Percentiles rank a stretch among this genome's conserved stretches.
Evolutionary conservation across 2,797 vertebrate species (phyloP).

Genomic region (Lacerta bilineata): DNA sequence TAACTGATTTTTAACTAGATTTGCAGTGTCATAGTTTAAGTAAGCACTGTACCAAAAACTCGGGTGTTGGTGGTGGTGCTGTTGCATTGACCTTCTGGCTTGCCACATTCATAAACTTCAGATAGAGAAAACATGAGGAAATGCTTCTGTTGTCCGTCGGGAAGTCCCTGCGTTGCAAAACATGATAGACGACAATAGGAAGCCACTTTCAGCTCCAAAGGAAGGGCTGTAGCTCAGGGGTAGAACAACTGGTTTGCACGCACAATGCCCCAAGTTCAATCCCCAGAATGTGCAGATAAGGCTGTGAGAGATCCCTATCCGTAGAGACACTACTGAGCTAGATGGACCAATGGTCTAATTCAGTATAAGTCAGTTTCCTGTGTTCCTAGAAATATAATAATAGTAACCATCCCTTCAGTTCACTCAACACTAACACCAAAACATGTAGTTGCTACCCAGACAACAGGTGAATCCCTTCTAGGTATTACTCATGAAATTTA

Average conservation of each 20-base stretch:
- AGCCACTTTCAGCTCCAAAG: conserved; percentile 56
- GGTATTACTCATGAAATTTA: conserved; percentile 66
- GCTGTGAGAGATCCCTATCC: too few relatives aligned
- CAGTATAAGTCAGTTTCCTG: too few relatives aligned
- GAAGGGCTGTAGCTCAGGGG: too few relatives aligned
- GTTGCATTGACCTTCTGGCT: conserved; percentile 12
- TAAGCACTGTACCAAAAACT: neutral
- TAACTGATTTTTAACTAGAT: neutral
- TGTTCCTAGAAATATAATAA: conserved; percentile 47
- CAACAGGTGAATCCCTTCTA: conserved; percentile 66
- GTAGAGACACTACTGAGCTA: too few relatives aligned
- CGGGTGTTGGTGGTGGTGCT: neutral
- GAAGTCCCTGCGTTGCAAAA: conserved; percentile 33
- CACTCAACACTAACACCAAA: conserved; percentile 52
- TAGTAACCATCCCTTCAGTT: conserved; percentile 48
- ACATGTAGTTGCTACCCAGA: conserved; percentile 54
- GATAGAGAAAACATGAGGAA: conserved; percentile 49
- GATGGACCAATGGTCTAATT: too few relatives aligned
- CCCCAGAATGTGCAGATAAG: too few relatives aligned
- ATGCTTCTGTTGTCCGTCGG: conserved; percentile 51
- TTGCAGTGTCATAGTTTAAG: neutral
- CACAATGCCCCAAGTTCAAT: too few relatives aligned
- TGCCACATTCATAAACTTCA: conserved; percentile 11
- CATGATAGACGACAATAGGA: conserved; percentile 44
- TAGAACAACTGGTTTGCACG: too few relatives aligned